These are phyloP conservation scores for Pteropus alecto DNA, from an alignment of 2,113 vertebrate species.

Conservation along the genomic window DNA sequence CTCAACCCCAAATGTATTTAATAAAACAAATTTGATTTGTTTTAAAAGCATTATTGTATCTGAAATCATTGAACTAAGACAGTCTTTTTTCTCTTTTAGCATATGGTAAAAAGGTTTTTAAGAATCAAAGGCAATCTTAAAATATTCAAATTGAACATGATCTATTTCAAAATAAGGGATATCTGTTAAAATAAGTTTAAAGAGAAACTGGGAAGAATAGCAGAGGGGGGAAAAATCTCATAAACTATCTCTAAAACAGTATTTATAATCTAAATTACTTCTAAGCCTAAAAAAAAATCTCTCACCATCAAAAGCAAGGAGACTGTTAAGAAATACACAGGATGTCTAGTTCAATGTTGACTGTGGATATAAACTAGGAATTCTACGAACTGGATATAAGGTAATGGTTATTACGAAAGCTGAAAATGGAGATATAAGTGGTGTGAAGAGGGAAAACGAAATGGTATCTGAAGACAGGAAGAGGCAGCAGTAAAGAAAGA, in stretches of 20 bases:
- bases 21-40: slow-evolving; percentile 54
- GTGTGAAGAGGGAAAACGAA: neutral
- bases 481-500: neutral
- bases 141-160: slow-evolving; percentile 22
- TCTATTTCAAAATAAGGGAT: slow-evolving; percentile 53
- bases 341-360: neutral
- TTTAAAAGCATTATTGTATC: slow-evolving; percentile 45
- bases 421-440: neutral
- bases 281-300: neutral
- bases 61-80: slow-evolving; percentile 19
- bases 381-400: neutral
- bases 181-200: slow-evolving; percentile 44
- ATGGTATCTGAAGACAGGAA: neutral
- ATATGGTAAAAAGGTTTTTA: slow-evolving; percentile 37
- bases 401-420: neutral
- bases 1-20: slow-evolving; percentile 37
- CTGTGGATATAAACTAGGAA: neutral
- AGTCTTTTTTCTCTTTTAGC: slow-evolving; percentile 1
- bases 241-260: slow-evolving; percentile 5
- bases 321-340: neutral
- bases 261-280: slow-evolving; percentile 34
- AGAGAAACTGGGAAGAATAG: neutral
- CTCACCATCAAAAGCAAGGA: neutral
- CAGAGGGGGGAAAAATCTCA: neutral
- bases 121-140: slow-evolving; percentile 53